phyloP scores from a whole-genome alignment of 2,888 invertebrate genomes.

The Sinopyrophorus schimmeli region DNA sequence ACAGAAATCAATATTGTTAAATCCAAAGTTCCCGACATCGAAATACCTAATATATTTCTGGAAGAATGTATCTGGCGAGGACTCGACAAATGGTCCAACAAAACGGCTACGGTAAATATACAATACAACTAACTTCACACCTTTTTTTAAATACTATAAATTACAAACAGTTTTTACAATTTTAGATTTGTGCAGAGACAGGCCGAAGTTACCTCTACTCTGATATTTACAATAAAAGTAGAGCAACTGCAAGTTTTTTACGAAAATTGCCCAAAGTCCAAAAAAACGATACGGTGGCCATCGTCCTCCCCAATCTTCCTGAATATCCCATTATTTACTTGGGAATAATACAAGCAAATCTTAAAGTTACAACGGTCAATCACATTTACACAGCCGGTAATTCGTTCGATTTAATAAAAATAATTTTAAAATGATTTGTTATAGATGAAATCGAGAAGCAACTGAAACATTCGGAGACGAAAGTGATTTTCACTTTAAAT shows the following conservation, averaged over 20 bases:
- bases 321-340: constrained; percentile 68
- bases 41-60: constrained; percentile 59
- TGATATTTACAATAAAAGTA: constrained; percentile 63
- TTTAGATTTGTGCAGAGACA: constrained; percentile 70
- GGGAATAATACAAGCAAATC: constrained; percentile 70
- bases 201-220: constrained; percentile 71
- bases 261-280: constrained; percentile 64
- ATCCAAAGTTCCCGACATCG: constrained; percentile 45
- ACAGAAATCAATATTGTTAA: too few species aligned
- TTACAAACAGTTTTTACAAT: constrained; percentile 8
- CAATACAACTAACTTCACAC: constrained; percentile 44
- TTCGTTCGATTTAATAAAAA: constrained; percentile 32
- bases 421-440: constrained; percentile 2
- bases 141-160: neutral
- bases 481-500: constrained; percentile 63
- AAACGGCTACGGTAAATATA: neutral
- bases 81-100: constrained; percentile 65
- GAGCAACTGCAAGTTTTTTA: constrained; percentile 58
- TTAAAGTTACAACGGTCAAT: constrained; percentile 70
- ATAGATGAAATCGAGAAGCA: constrained; percentile 72
- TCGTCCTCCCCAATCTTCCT: constrained; percentile 74
- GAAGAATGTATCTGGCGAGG: constrained; percentile 67
- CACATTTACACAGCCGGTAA: constrained; percentile 64
- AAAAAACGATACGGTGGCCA: constrained; percentile 62
- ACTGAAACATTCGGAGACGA: constrained; percentile 61